A percentile compares a stretch with the other conserved stretches of the same genome.
phyloP scores from a whole-genome alignment of 2,113 vertebrate species.

The Pseudonaja textilis region DNA sequence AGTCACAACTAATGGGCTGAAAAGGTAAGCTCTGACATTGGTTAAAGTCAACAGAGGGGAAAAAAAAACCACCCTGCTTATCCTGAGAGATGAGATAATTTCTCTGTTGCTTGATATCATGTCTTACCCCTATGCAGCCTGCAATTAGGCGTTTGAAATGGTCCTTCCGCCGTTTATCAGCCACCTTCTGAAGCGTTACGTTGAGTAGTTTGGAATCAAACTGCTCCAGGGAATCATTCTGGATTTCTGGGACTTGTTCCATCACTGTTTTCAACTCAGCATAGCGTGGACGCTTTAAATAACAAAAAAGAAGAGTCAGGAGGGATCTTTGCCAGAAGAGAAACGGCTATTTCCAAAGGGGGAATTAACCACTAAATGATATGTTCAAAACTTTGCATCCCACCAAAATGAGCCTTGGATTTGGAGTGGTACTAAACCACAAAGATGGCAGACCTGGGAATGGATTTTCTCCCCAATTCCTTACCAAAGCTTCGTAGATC shows the following conservation, averaged over 20 bases:
- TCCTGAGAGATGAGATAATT: background rate
- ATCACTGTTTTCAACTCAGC: constrained; percentile 85
- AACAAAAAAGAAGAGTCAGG: constrained; percentile 15
- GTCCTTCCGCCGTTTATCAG: constrained; percentile 92
- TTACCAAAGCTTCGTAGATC: constrained; percentile 91
- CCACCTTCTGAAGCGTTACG: constrained; percentile 76
- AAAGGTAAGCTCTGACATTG: background rate
- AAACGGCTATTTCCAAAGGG: background rate
- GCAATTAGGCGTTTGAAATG: constrained; percentile 93
- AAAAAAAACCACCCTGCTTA: accelerated
- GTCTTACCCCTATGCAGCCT: constrained; percentile 90
- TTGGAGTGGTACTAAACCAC: background rate
- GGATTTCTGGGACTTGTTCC: constrained; percentile 91
- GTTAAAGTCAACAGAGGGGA: background rate
- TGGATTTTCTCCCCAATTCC: constrained; percentile 22
- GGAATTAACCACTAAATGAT: background rate
- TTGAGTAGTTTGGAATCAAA: constrained; percentile 88
- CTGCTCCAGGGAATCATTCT: constrained; percentile 83
- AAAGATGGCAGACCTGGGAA: background rate
- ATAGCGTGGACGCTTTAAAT: constrained; percentile 84
- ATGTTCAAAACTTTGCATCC: background rate
- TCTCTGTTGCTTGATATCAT: background rate
- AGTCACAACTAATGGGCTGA: background rate
- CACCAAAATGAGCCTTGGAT: background rate
- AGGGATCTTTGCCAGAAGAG: background rate